Evolutionary conservation across 1,140 invertebrate species (phyloP).

Genomic region (Drosophila repletoides): DNA sequence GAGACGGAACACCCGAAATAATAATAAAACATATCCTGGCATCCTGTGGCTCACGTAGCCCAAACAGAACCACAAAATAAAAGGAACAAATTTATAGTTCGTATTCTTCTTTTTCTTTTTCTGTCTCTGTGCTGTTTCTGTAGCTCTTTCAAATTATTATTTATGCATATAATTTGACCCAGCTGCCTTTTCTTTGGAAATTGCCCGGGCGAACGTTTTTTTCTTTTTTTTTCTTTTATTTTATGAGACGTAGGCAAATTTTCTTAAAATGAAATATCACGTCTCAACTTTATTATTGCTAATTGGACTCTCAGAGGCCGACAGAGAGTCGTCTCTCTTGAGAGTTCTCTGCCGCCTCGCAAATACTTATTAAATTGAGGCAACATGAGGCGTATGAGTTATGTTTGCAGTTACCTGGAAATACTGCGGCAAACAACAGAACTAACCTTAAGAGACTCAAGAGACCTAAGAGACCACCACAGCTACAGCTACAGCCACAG

Average conservation of each 20-base stretch:
- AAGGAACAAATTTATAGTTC: slow-evolving; percentile 67
- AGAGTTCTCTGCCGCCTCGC: neutral
- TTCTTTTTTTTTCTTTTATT: slow-evolving; percentile 12
- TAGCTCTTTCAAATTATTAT: slow-evolving; percentile 75
- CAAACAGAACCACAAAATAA: slow-evolving; percentile 16
- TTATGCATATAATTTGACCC: slow-evolving; percentile 79
- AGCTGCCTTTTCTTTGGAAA: slow-evolving; percentile 69
- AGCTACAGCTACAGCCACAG: no score
- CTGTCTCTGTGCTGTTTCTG: slow-evolving; percentile 26
- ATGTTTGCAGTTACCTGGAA: slow-evolving; percentile 65
- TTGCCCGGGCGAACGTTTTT: slow-evolving; percentile 17
- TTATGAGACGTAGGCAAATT: slow-evolving; percentile 71
- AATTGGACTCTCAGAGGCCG: slow-evolving; percentile 45
- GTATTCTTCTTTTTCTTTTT: slow-evolving; percentile 20
- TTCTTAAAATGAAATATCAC: slow-evolving; percentile 77
- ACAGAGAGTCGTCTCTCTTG: neutral
- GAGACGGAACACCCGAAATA: slow-evolving; percentile 1
- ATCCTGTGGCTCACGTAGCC: slow-evolving; percentile 52
- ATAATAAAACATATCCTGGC: slow-evolving; percentile 49
- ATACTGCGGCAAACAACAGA: slow-evolving; percentile 1
- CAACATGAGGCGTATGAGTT: slow-evolving; percentile 71
- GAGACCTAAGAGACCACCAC: neutral
- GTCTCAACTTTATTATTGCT: slow-evolving; percentile 81
- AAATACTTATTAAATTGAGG: slow-evolving; percentile 44
- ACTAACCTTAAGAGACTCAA: no score